A percentile compares a stretch with the other conserved stretches of the same genome.
Conservation (phyloP, 2,888 invertebrate genomes). For the Stegophylla sp. region DNA sequence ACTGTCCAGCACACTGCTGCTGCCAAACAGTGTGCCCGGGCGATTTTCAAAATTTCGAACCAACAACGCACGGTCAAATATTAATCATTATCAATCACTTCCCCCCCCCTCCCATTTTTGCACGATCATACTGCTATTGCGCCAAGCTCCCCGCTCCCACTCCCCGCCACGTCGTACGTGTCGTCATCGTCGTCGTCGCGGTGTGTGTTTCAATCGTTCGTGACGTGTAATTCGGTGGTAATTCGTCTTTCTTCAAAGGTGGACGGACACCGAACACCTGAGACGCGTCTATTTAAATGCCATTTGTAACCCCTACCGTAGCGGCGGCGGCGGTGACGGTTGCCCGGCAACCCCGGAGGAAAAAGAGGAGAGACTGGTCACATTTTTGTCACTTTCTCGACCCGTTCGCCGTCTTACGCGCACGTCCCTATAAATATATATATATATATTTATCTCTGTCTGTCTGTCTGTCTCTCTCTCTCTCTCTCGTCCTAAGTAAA, state of each 20-base stretch:
- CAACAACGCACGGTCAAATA: not conserved
- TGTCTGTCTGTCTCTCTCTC: too few species aligned
- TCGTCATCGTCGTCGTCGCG: not conserved
- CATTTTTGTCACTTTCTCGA: not conserved
- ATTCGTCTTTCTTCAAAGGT: constrained; percentile 7
- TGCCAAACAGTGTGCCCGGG: too few species aligned
- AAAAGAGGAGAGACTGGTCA: not conserved
- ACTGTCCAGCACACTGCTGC: too few species aligned
- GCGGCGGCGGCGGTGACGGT: not conserved
- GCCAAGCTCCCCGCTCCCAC: too few species aligned
- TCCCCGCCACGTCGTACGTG: too few species aligned
- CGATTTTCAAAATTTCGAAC: not conserved
- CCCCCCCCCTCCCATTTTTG: not conserved
- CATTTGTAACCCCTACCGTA: constrained; percentile 7
- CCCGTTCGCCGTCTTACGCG: too few species aligned
- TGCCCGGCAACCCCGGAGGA: not conserved
- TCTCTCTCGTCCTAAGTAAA: too few species aligned
- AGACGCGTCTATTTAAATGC: constrained; percentile 28
- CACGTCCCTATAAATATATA: too few species aligned
- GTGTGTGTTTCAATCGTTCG: not conserved
- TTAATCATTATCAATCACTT: constrained; percentile 22
- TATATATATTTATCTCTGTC: too few species aligned
- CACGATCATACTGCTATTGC: too few species aligned
- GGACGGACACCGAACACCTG: not conserved
- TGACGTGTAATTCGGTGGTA: constrained; percentile 4